Conservation (phyloP, 1,140 invertebrate genomes). For the Helicoverpa armigera region DNA sequence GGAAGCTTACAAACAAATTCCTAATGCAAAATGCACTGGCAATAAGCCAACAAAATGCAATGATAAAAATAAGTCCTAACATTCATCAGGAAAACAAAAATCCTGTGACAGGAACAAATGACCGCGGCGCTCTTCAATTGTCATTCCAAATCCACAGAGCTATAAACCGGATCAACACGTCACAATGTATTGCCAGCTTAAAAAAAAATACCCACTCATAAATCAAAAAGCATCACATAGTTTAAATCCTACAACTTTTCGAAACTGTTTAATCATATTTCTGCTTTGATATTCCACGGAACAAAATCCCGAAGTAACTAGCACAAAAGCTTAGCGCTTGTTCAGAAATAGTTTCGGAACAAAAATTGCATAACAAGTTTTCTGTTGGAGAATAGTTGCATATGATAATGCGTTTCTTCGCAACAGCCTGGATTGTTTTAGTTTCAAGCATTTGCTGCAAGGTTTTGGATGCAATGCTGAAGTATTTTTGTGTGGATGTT, state of each 20-base stretch:
- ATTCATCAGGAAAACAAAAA: slow-evolving; percentile 33
- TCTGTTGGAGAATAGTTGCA: slow-evolving; percentile 41
- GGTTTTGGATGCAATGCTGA: slow-evolving; percentile 21
- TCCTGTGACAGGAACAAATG: slow-evolving; percentile 25
- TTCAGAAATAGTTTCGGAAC: slow-evolving; percentile 47
- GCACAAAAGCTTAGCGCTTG: slow-evolving; percentile 40
- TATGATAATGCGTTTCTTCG: slow-evolving; percentile 45
- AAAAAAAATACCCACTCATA: slow-evolving; percentile 2
- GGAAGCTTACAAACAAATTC: background rate
- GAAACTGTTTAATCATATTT: slow-evolving; percentile 45
- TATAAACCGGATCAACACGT: slow-evolving; percentile 26
- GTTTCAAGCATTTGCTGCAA: slow-evolving; percentile 32
- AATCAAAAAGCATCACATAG: slow-evolving; percentile 10
- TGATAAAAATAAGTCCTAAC: slow-evolving; percentile 17
- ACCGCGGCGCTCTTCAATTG: slow-evolving; percentile 31
- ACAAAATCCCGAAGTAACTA: slow-evolving; percentile 28
- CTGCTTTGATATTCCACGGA: slow-evolving; percentile 38
- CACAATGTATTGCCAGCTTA: background rate
- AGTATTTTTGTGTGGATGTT: slow-evolving; percentile 19
- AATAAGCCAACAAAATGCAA: slow-evolving; percentile 24
- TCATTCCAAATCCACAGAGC: slow-evolving; percentile 11
- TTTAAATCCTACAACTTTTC: slow-evolving; percentile 5
- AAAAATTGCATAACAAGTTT: slow-evolving; percentile 49
- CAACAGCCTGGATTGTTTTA: slow-evolving; percentile 38
- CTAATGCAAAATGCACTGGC: slow-evolving; percentile 22